Evolutionary conservation across 2,888 invertebrate species (phyloP).

Genomic region (Tetanocera ferruginea): DNA sequence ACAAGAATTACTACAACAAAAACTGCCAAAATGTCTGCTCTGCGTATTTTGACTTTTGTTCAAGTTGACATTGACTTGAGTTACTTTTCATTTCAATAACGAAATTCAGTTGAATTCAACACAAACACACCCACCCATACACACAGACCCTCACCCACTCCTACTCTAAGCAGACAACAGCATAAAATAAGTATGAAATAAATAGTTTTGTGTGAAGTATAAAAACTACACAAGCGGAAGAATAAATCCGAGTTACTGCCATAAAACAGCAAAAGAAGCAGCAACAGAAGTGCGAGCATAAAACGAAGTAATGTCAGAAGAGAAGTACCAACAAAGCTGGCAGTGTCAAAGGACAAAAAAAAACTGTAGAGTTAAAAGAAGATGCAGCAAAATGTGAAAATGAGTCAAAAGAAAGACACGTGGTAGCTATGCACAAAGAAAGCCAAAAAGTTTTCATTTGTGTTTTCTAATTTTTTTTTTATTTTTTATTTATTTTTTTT

Average conservation of each 20-base stretch:
- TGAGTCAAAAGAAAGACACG: too few species aligned
- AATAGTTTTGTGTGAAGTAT: too few species aligned
- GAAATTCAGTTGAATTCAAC: conserved; percentile 16
- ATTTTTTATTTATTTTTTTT: conserved; percentile 29
- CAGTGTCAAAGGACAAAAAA: not conserved
- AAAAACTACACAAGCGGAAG: too few species aligned
- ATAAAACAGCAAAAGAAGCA: not conserved
- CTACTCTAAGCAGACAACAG: not conserved
- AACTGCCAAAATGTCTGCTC: conserved; percentile 8
- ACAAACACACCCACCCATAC: not conserved
- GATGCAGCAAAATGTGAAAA: conserved; percentile 41
- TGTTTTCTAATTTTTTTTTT: conserved; percentile 28
- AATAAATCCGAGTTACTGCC: too few species aligned
- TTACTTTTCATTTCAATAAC: conserved; percentile 35
- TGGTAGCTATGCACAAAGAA: too few species aligned
- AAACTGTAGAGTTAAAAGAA: not conserved
- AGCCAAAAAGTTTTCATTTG: not conserved
- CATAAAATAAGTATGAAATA: not conserved
- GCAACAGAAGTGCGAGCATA: not conserved
- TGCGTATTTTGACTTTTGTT: conserved; percentile 24
- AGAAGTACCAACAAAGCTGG: too few species aligned
- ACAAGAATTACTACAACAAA: not conserved
- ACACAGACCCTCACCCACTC: conserved; percentile 7
- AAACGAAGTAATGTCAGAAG: too few species aligned
- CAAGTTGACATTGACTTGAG: conserved; percentile 29